Conservation (phyloP, 2,113 vertebrate species). For the Petromus typicus region DNA sequence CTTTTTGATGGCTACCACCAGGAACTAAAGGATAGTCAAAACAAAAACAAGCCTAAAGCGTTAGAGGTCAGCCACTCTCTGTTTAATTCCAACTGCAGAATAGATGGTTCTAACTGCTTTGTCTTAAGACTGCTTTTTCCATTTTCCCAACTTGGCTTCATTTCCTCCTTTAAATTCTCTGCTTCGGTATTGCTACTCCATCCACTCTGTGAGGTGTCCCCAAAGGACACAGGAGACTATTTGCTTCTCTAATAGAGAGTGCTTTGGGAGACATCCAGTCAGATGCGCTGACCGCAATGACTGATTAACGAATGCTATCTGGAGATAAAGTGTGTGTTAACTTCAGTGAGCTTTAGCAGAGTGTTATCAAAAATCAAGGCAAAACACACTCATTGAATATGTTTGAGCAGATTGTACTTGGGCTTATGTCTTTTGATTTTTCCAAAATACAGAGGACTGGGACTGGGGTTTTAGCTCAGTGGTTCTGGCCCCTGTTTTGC, state of each 20-base stretch:
- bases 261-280: constrained; percentile 47
- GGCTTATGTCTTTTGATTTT: constrained; percentile 13
- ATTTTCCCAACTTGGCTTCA: constrained; percentile 25
- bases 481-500: no score
- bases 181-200: neutral
- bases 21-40: neutral
- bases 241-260: constrained; percentile 26
- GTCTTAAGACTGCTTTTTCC: constrained; percentile 15
- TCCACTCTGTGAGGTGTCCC: constrained; percentile 49
- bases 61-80: neutral
- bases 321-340: neutral
- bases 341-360: neutral
- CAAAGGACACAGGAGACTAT: neutral
- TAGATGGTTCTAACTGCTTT: neutral
- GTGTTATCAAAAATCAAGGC: neutral
- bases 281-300: neutral
- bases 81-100: neutral
- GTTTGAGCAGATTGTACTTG: neutral
- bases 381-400: neutral
- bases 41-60: neutral
- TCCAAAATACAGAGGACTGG: neutral
- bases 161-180: constrained; percentile 39
- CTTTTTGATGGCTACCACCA: neutral
- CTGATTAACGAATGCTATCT: neutral
- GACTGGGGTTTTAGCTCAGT: no score